Percentiles rank a stretch among this genome's conserved stretches.
These are phyloP conservation scores for Chironomus striatipennis DNA, from an alignment of 1,140 invertebrate genomes.

Conservation along the genomic window DNA sequence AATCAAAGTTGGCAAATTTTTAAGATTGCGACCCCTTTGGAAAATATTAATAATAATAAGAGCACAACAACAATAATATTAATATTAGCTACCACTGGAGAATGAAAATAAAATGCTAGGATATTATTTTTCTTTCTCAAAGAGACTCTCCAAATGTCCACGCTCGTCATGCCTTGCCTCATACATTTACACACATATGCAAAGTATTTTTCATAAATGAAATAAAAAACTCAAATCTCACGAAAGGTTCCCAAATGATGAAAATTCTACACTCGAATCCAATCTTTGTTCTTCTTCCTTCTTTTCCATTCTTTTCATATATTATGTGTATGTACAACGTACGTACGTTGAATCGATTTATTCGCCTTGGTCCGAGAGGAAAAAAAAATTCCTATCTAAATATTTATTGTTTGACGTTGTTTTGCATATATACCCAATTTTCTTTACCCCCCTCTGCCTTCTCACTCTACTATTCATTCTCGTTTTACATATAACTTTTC, in stretches of 20 bases:
- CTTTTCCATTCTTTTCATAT: not conserved
- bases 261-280: not conserved
- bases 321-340: not conserved
- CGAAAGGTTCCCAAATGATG: not conserved
- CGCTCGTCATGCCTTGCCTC: not conserved
- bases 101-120: too few species aligned
- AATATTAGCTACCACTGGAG: too few species aligned
- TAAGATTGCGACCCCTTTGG: too few species aligned
- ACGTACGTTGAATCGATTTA: slow-evolving; percentile 15
- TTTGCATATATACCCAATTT: slow-evolving; percentile 22
- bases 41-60: too few species aligned
- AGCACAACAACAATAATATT: not conserved
- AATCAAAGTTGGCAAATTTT: too few species aligned
- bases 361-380: not conserved
- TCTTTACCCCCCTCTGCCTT: not conserved
- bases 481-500: not conserved
- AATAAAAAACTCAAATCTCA: not conserved
- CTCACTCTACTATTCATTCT: not conserved
- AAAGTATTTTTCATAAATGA: not conserved
- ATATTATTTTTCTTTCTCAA: not conserved
- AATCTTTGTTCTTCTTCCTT: not conserved
- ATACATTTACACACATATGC: not conserved
- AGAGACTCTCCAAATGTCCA: not conserved
- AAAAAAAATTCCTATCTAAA: not conserved
- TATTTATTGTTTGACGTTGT: slow-evolving; percentile 21